Base-by-base conservation (phyloP, 2,113 vertebrate species). In the Tachycineta bicolor region DNA sequence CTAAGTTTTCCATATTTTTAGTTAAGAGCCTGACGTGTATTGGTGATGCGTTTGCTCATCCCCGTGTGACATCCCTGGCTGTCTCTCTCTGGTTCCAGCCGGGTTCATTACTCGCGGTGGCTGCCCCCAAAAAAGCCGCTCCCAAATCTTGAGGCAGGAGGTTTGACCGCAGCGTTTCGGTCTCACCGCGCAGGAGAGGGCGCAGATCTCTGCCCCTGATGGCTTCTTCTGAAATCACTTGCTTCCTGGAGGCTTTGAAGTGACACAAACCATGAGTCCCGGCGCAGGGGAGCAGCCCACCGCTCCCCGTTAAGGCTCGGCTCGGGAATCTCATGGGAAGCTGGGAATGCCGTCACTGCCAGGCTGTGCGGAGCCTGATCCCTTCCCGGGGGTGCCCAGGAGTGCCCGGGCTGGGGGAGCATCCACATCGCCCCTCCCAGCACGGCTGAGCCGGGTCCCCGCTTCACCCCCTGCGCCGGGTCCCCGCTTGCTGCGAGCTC, bases 1-100 rank as follows among this genome's bases (percentile, higher is more conserved):
- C 67, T 90, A 85, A 78, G 60, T 93, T 91, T 63, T 37, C 96
- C 89, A 11, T 86, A 78, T 88, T 94, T 94, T 89, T 16, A 89
- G 65, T 82, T 52, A 89, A 68, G 93, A 91, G 93, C 62, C 87
- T 82, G 84, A 52, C 93, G 70, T 10, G 3, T 78, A 43, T 77
- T 83, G 80, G 91, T 37, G 89, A 75, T 89, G 91, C 37, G 11
- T 85, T 92, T 77, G 53, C 70, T 93, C 89, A 70, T 92, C 93
- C 82, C 79, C 81, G 3, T 56, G 75, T 90, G 94, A 95, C 90
- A 74, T 64, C 69, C 83, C 5, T 50, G 79, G 70, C 86, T 86
- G 77, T 60, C 52, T 74, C 84, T 31, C 22, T 59, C 90, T 68
- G 87, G 16, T 81, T 94, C 77, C 47, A 85, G 64, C 93, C 4